Percentiles rank a stretch among this genome's conserved stretches.
phyloP scores from a whole-genome alignment of 1,140 invertebrate genomes.

The Cepaea nemoralis region DNA sequence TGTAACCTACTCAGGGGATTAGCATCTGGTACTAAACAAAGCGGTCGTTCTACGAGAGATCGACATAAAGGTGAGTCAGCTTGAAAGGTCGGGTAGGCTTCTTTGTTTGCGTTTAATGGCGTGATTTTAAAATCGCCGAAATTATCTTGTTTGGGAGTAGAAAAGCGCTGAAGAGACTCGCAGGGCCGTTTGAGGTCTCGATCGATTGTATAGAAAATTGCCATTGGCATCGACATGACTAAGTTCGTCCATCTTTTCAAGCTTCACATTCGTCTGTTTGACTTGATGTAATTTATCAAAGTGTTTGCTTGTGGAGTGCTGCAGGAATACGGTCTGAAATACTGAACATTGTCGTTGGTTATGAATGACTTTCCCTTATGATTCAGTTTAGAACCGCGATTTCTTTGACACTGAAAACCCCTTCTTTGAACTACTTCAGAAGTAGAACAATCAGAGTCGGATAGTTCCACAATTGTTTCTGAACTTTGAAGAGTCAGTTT shows the following conservation, averaged over 20 bases:
- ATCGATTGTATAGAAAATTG: background rate
- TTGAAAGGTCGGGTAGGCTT: slow-evolving; percentile 16
- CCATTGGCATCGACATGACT: background rate
- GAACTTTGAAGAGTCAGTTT: background rate
- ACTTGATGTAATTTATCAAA: background rate
- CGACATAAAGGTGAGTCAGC: slow-evolving; percentile 17
- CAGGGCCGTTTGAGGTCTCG: background rate
- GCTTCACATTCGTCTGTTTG: background rate
- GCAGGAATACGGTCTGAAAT: too few species aligned
- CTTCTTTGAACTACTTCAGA: too few species aligned
- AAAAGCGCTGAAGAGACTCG: background rate
- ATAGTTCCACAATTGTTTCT: background rate
- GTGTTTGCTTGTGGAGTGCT: background rate
- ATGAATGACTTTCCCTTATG: too few species aligned
- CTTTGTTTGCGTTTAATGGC: background rate
- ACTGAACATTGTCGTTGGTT: too few species aligned
- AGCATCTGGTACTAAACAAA: slow-evolving; percentile 15
- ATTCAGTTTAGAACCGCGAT: too few species aligned
- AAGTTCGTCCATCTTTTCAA: background rate
- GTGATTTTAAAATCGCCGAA: background rate
- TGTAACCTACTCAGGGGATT: slow-evolving; percentile 4
- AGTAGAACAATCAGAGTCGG: background rate
- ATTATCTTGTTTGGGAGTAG: background rate
- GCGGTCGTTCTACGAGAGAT: background rate
- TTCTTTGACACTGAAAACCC: too few species aligned